Evolutionary conservation across 2,113 vertebrate species (phyloP), one percentile per base, ranked within the genome.

Genomic region (Chunga burmeisteri): DNA sequence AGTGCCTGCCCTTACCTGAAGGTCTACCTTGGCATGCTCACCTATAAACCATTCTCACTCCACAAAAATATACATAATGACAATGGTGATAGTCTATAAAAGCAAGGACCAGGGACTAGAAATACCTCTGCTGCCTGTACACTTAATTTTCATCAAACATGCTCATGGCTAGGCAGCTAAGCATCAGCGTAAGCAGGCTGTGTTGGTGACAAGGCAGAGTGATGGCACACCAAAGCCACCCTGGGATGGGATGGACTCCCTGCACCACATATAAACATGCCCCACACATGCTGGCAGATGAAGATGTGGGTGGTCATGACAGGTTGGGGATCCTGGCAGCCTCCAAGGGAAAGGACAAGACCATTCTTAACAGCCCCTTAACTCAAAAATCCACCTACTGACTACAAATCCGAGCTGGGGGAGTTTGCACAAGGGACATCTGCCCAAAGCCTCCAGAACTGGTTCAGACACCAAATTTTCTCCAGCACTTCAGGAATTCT

Each of bases 151-250:
- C n/a, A n/a, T 25, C 44, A 15, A 26, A 46, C 22, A 2, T 2
- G 16, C 16, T 53, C 3, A 0, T 13, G 38, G 38, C 42, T 23
- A 11, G 30, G 36, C 66, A 81, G 55, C 38, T 40, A 9, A 81
- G 34, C 15, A 17, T 9, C 25, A 27, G 47, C 0, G 0, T 20
- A 5, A 72, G 25, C 8, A 3, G 17, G 65, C 42, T 34, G 55
- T 17, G 66, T 0, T 2, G 10, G 79, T 49, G 55, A 32, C 19
- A 27, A 47, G 26, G 42, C 67, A 91, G 71, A 72, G 56, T 30
- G 77, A 55, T 1, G 10, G 27, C 52, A 40, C 0, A 0, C 30
- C 78, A 93, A 66, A 70, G 61, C 36, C 75, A 71, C 14, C 4
- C 30, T 14, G 4, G 38, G 50, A 80, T 8, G 9, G 50, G 25